Base-by-base conservation (phyloP, 2,797 vertebrate species). In the Notoglanidium macrostoma region DNA sequence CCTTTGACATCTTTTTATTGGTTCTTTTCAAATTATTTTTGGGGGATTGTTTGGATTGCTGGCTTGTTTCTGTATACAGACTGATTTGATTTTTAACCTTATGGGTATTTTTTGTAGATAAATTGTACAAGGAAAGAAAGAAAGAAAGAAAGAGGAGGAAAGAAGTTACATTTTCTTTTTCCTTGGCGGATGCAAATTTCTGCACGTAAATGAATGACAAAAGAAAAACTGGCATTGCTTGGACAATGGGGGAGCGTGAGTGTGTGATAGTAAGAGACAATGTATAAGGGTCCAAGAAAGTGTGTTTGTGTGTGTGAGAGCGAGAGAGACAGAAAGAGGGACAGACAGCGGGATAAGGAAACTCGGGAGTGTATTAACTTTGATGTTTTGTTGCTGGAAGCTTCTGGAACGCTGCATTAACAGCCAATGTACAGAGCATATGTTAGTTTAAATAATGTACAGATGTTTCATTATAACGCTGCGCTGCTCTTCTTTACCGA, bases 401-500 rank as follows among this genome's bases (percentile, higher is more conserved):
- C 65, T 85, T 73, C 46, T 54, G 59, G 67, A 87, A 81, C 23
- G 63, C 80, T 79, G 63, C 61, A 89, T 86, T 73, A 46, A 72
- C 32, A 78, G 35, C 35, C 63, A 89, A 72, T 49, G 17, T 7
- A 32, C 76, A 26, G 61, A 84, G 68, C 74, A 84, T 44, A 32
- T 80, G 70, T 29, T 73, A 51, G 70, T 86, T 84, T 85, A 81
- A 68, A 74, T 85, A 63, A 76, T 86, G 55, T 88, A 87, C 61
- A 79, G 87, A 87, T 68, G 84, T 80, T 86, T 88, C 74, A 87
- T 90, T 82, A 81, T 85, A 68, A 49, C 67, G 84, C 68, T 74
- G 44, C n/a, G 21, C 68, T 26, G 79, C 51, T 59, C 51, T 84
- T 87, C 78, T 73, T 49, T 65, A 44, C 70, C 49, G 72, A 85